Base-by-base conservation (phyloP, 2,888 invertebrate species). In the Leptinotarsa juncta region DNA sequence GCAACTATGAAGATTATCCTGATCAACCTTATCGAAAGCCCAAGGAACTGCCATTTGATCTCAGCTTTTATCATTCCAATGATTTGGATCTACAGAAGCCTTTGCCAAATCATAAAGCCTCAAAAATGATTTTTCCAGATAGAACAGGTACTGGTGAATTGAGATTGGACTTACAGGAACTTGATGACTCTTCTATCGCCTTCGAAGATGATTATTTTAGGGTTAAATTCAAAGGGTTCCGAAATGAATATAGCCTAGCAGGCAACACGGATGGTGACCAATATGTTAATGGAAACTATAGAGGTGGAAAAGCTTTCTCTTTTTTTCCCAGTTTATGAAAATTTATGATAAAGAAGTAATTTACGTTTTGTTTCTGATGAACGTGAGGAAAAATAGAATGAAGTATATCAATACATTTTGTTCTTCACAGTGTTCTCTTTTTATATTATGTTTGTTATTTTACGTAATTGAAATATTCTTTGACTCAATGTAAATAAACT, bases 71-170 rank as follows among this genome's bases (percentile, higher is more conserved):
- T 74, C 71, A 78, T 67, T 67, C 74, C 15, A 71, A 81, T 71
- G 77, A 75, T 70, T 75, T 84, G 75, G 82, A 85, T 76, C 83
- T 85, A 70, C 85, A 85, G 81, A 83, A 80, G 71, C 84, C 84
- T 16, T 77, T 82, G 53, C 84, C 85, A 70, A 82, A 84, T 77
- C 85, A 86, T 77, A 81, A 81, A 65, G 84, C 84, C 4, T 76
- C 78, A 50, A 79, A 82, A n/a, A 87, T 89, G 78, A 87, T 90
- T 66, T 91, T 90, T 79, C 90, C 91, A 4, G 89, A 89, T 80
- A 87, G 91, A 74, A 90, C 89, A 50, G 90, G 90, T 67, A 90
- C 90, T 3, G 90, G 89, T 55, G 88, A 90, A 80, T 83, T 90
- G 60, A 87, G 88, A 81, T 86, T 90, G 74, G 89, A 89, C 83